Evolutionary conservation across 2,888 invertebrate species (phyloP).

Genomic region (Luperina nickerlii): DNA sequence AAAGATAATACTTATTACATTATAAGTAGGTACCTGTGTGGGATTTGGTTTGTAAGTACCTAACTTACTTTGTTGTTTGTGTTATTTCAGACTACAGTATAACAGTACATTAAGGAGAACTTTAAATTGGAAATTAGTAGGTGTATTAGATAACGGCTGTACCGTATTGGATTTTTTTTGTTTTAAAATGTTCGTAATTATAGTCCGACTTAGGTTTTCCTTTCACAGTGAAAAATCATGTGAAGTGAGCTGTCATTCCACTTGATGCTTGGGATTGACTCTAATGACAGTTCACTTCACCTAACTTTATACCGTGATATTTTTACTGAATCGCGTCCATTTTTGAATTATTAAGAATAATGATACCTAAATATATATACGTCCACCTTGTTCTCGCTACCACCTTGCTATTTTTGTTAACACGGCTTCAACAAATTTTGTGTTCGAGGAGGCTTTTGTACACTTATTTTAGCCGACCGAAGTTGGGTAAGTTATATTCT

Average conservation of each 20-base stretch:
- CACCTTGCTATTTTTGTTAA: background rate
- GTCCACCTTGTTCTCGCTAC: background rate
- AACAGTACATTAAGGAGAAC: background rate
- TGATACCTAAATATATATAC: background rate
- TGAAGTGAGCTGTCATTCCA: too few species aligned
- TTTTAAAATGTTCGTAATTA: too few species aligned
- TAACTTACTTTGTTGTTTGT: too few species aligned
- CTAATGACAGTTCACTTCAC: background rate
- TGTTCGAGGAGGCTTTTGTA: background rate
- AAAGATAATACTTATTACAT: slow-evolving; percentile 10
- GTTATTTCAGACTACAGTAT: background rate
- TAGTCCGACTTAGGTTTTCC: too few species aligned
- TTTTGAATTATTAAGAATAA: background rate
- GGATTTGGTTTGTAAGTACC: background rate
- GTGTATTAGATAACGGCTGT: background rate
- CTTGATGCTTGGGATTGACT: too few species aligned
- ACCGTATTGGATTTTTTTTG: background rate
- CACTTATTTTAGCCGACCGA: background rate
- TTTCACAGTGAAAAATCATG: too few species aligned
- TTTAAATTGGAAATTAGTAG: background rate
- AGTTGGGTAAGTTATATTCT: background rate
- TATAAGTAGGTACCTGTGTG: background rate
- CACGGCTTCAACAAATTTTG: background rate
- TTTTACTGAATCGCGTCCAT: too few species aligned
- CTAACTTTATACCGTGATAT: too few species aligned